Evolutionary conservation across 2,113 vertebrate species (phyloP), one percentile per base, ranked within the genome.

Genomic region (Planiliza haematocheilus): DNA sequence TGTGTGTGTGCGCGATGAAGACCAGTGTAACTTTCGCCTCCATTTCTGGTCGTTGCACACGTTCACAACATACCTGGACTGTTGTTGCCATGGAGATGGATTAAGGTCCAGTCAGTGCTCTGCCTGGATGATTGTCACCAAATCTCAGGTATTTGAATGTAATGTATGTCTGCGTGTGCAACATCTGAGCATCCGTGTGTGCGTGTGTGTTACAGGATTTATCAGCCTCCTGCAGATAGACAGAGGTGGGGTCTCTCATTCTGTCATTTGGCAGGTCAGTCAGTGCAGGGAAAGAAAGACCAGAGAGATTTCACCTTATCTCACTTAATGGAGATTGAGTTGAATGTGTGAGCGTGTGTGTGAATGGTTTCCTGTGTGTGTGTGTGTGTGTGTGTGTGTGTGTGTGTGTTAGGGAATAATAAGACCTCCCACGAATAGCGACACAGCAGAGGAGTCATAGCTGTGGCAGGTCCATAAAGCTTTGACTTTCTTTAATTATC

Each of bases 11-110:
- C 24, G 30, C 69, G 72, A 87, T 59, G 71, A 77, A 74, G 65
- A 64, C 41, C 45, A 41, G 46, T 60, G 46, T 20, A 74, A 64
- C 56, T 78, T 70, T 67, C n/a, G n/a, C 55, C 79, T 30, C 52
- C 18, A 42, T n/a, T 45, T 55, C 18, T 46, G 65, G 59, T 75
- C 69, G 52, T 17, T 0, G 10, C 9, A 20, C 42, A 21, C 51
- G 13, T 50, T 10, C 46, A 68, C 51, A 57, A n/a, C 7, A 64
- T 13, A 78, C 77, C 70, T 70, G 64, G 18, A 42, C 37, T 53
- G 74, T 80, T 82, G 67, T 87, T 84, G 50, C 83, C 45, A 86
- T 81, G 66, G 78, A 64, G 70, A 85, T 64, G 58, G 82, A 82
- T 83, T 76, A 66, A 63, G 74, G 73, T 53, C 64, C 21, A 46